phyloP scores from a whole-genome alignment of 2,113 vertebrate species.

The Microcebus lehilahytsara region DNA sequence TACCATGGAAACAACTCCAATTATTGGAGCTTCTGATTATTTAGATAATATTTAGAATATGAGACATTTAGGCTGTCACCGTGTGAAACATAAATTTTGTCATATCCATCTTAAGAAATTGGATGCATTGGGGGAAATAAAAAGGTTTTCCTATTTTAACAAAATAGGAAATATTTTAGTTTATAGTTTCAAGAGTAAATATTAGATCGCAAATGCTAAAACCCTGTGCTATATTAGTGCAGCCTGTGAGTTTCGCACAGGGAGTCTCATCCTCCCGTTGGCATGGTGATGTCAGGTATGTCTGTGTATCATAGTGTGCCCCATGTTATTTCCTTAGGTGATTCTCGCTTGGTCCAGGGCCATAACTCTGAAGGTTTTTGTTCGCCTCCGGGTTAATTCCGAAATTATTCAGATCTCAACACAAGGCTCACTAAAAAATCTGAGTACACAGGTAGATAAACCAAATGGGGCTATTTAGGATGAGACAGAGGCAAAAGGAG shows the following conservation, averaged over 20 bases:
- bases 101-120: not conserved
- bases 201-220: not conserved
- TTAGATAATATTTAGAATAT: not conserved
- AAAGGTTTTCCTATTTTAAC: not conserved
- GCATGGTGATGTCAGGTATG: not conserved
- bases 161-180: not conserved
- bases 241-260: not conserved
- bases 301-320: not conserved
- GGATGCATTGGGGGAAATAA: not conserved
- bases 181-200: not conserved
- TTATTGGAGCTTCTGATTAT: conserved; percentile 7
- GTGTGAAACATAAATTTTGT: not conserved
- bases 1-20: not conserved
- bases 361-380: not conserved
- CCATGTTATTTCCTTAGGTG: not conserved
- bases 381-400: not conserved
- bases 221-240: not conserved
- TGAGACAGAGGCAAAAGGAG: conserved; percentile 22
- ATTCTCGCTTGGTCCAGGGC: not conserved
- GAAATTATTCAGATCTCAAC: conserved; percentile 2
- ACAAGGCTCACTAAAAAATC: conserved; percentile 16
- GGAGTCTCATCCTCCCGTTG: not conserved
- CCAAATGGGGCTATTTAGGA: conserved; percentile 35
- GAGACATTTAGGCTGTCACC: not conserved
- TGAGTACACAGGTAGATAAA: conserved; percentile 30